Conservation (phyloP, 2,888 invertebrate species). For the Nephrocerus scutellatus region DNA sequence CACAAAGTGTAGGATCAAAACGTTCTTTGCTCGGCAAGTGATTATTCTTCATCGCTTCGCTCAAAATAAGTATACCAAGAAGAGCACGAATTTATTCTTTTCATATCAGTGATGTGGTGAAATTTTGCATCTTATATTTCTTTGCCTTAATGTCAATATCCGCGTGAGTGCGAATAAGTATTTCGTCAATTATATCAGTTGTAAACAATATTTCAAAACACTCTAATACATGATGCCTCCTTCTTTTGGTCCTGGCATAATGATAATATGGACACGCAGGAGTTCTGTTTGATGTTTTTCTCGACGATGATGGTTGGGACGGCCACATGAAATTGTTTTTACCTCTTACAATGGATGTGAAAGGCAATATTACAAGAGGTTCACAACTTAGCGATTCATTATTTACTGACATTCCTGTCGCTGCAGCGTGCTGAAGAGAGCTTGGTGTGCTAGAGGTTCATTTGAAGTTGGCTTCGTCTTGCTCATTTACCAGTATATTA, state of each 20-base stretch:
- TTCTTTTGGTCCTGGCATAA: slow-evolving; percentile 9
- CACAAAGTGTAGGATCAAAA: slow-evolving; percentile 14
- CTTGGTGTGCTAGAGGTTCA: slow-evolving; percentile 2
- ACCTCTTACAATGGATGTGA: slow-evolving; percentile 8
- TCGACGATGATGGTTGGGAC: slow-evolving; percentile 1
- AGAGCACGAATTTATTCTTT: slow-evolving; percentile 16
- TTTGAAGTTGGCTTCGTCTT: slow-evolving; percentile 7
- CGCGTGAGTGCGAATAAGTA: slow-evolving; percentile 14
- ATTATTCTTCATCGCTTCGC: slow-evolving; percentile 12
- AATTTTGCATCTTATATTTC: slow-evolving; percentile 14
- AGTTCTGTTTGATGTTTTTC: slow-evolving; percentile 10
- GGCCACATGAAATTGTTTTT: slow-evolving; percentile 9
- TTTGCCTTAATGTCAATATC: slow-evolving; percentile 12
- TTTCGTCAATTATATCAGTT: slow-evolving; percentile 8
- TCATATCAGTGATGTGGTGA: slow-evolving; percentile 13
- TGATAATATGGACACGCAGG: slow-evolving; percentile 10
- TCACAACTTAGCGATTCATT: slow-evolving; percentile 7
- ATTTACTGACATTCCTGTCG: not conserved
- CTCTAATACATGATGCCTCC: slow-evolving; percentile 5
- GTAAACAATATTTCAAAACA: slow-evolving; percentile 14
- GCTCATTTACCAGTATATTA: slow-evolving; percentile 12
- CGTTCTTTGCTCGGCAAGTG: slow-evolving; percentile 12
- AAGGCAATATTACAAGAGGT: slow-evolving; percentile 10
- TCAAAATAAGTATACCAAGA: slow-evolving; percentile 13
- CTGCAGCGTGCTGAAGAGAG: slow-evolving; percentile 5